Evolutionary conservation across 2,113 vertebrate species (phyloP), one percentile per base, ranked within the genome.

Genomic region (Aplodontia rufa): DNA sequence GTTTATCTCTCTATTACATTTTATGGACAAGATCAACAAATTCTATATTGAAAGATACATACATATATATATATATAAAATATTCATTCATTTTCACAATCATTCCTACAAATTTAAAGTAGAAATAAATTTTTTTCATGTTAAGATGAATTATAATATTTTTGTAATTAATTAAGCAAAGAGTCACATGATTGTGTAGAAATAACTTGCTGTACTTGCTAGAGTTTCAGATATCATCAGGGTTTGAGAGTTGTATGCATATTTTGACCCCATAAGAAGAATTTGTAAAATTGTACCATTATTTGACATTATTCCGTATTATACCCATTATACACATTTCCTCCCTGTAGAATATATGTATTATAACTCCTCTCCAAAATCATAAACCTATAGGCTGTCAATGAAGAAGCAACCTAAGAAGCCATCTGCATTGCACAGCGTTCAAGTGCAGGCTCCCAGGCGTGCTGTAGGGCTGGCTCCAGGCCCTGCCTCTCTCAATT

Each of bases 261-360:
- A 92, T 53, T 55, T n/a, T 94, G 66, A 51, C 10, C 2, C 4
- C 20, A 55, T 24, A 42, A 11, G 40, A 76, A 64, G 10, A 37
- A 89, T 88, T 90, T 92, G 8, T 11, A 62, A 85, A 94, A 69
- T 45, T 62, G 92, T 92, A 71, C 81, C n/a, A 32, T 32, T n/a
- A 13, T 53, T 22, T 32, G 79, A 12, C 6, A 45, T 85, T 91
- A 19, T 76, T 24, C 16, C 11, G n/a, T 40, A n/a, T 71, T 66
- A 66, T 66, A 66, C 10, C 53, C 6, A 74, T n/a, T n/a, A n/a
- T n/a, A n/a, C n/a, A n/a, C n/a, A n/a, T n/a, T n/a, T n/a, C 6
- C 75, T 20, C 7, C n/a, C 13, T 10, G 4, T 28, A 49, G 35
- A 24, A 86, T 94, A 60, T 71, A 0, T 32, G 3, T 53, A n/a